A percentile compares a stretch with the other conserved stretches of the same genome.
These are phyloP conservation scores for Marcusenius ussheri DNA, from an alignment of 2,113 vertebrate genomes.

Conservation along the genomic window DNA sequence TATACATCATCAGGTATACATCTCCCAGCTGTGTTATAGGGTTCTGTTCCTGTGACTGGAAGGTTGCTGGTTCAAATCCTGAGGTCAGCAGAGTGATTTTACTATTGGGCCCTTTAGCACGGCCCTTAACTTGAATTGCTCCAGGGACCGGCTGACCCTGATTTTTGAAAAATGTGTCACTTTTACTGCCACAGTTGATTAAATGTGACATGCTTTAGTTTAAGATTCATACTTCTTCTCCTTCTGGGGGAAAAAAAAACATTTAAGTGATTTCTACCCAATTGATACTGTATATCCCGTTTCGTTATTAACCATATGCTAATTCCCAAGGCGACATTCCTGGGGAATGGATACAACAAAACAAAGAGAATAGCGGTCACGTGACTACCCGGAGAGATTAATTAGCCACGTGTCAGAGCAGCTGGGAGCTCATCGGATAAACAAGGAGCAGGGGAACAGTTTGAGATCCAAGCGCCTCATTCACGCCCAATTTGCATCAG, in stretches of 20 bases:
- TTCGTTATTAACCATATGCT: slow-evolving; percentile 7
- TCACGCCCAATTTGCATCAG: neutral
- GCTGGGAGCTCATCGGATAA: slow-evolving; percentile 11
- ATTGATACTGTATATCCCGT: neutral
- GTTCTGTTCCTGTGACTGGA: neutral
- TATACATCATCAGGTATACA: neutral
- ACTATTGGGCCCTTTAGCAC: neutral
- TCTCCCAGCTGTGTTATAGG: neutral
- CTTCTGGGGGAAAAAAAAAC: neutral
- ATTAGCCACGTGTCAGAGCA: neutral
- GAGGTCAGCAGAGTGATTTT: neutral
- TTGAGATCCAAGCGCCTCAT: neutral
- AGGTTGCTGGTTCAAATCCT: neutral
- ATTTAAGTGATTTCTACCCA: neutral
- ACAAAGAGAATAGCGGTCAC: slow-evolving; percentile 1
- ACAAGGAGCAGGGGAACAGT: neutral
- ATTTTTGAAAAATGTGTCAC: neutral
- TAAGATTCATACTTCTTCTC: neutral
- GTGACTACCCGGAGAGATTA: slow-evolving; percentile 11
- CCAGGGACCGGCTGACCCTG: neutral
- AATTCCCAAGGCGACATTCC: slow-evolving; percentile 8
- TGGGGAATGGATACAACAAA: neutral
- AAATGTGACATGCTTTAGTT: neutral
- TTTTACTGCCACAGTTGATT: neutral
- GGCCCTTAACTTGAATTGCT: neutral